phyloP scores from a whole-genome alignment of 2,888 invertebrate genomes.

The Clistopyga incitator region DNA sequence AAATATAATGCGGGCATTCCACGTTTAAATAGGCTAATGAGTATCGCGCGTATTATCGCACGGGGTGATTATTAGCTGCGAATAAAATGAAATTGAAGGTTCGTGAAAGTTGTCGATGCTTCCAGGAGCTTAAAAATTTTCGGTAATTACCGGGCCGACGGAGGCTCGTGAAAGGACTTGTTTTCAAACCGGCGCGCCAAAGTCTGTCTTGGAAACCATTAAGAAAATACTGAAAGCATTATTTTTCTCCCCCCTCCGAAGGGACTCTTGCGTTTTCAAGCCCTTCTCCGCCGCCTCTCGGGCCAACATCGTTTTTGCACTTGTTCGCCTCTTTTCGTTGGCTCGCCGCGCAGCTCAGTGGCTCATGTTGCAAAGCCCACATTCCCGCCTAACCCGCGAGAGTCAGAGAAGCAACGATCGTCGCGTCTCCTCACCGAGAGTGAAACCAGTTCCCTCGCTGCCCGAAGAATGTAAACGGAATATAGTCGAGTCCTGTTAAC shows the following conservation, averaged over 20 bases:
- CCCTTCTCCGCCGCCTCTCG: too few species aligned
- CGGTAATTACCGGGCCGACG: constrained; percentile 12
- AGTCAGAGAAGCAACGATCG: constrained; percentile 43
- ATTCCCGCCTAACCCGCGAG: constrained; percentile 17
- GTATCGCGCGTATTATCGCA: constrained; percentile 16
- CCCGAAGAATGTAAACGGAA: constrained; percentile 80
- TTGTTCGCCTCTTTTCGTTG: constrained; percentile 6
- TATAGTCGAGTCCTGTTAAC: constrained; percentile 80
- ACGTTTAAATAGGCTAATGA: constrained; percentile 13
- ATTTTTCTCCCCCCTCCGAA: not conserved
- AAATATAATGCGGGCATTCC: constrained; percentile 28
- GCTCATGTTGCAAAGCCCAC: constrained; percentile 19
- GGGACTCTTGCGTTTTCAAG: not conserved
- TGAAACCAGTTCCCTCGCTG: constrained; percentile 77
- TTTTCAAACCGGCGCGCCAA: constrained; percentile 42
- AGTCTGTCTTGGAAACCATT: constrained; percentile 21
- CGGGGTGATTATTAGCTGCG: constrained; percentile 27
- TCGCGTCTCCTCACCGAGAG: constrained; percentile 66
- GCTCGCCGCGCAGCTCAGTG: not conserved
- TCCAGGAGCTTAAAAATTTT: constrained; percentile 22
- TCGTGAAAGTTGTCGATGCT: constrained; percentile 10
- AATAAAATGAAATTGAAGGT: not conserved
- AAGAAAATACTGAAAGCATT: constrained; percentile 24
- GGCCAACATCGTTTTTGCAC: constrained; percentile 31
- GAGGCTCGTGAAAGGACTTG: not conserved